Base-by-base conservation (phyloP, 2,888 invertebrate genomes). In the Synergus laeviventris region DNA sequence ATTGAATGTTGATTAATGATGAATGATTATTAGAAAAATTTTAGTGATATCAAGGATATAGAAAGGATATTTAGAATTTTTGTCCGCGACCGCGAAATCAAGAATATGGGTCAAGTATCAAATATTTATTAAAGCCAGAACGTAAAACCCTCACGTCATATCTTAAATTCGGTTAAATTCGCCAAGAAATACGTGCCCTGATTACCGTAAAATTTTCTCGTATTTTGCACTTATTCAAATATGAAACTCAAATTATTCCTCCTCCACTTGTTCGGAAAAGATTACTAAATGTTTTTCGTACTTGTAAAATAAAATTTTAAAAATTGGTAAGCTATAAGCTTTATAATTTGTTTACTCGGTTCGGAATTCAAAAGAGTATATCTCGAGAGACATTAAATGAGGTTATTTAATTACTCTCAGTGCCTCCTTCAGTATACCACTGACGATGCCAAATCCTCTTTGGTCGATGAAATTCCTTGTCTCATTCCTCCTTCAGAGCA, bases 181-280 rank as follows among this genome's bases (percentile, higher is more conserved):
- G 49, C n/a, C 49, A 49, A 49, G 49, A 9, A 49, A n/a, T 49
- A 49, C 49, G 49, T 49, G 49, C n/a, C 49, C 2, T n/a, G 8
- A 49, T 16, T 49, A 49, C n/a, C 0, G 2, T n/a, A 9, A 8
- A n/a, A 49, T 49, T 49, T 49, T 49, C 49, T 49, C n/a, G n/a
- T n/a, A n/a, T 16, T 49, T 49, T 49, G 49, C 49, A n/a, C 49
- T 49, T 49, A 49, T 49, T 49, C 49, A n/a, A 49, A n/a, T n/a
- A n/a, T 16, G 1, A 49, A 49, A 49, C 49, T 49, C 9, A n/a
- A 49, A 49, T 49, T 18, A 49, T 49, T 1, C n/a, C n/a, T n/a
- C 9, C n/a, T 49, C 49, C n/a, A 9, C n/a, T 18, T 49, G 9
- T 49, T 49, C n/a, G n/a, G 49, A n/a, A 49, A n/a, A 49, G n/a